These are phyloP conservation scores for Plebejus melissa DNA, from an alignment of 2,888 invertebrate genomes.

Conservation along the genomic window DNA sequence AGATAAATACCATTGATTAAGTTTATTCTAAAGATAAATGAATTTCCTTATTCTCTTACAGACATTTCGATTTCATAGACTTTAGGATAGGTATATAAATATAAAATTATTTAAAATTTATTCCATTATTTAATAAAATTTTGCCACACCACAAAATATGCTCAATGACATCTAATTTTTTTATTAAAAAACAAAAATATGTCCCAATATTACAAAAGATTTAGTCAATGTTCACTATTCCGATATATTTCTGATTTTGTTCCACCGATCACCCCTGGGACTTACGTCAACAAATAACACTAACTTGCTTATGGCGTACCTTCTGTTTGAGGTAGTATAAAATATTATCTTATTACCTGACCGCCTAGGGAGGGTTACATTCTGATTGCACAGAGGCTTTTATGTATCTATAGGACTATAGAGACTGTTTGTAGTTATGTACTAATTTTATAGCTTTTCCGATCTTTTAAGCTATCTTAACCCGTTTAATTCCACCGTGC, in stretches of 20 bases:
- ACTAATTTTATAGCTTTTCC: background rate
- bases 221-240: background rate
- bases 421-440: background rate
- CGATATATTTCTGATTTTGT: constrained; percentile 1
- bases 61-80: too few relatives aligned
- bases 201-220: background rate
- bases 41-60: too few relatives aligned
- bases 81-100: too few relatives aligned
- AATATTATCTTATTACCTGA: constrained; percentile 16
- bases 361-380: constrained; percentile 9
- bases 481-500: background rate
- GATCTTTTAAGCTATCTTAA: background rate
- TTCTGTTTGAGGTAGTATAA: constrained; percentile 8
- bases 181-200: background rate
- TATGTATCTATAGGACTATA: background rate
- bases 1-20: background rate
- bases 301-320: constrained; percentile 7
- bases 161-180: background rate
- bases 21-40: background rate
- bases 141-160: background rate
- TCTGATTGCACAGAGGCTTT: constrained; percentile 1
- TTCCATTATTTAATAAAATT: too few relatives aligned
- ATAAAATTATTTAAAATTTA: too few relatives aligned
- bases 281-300: constrained; percentile 10
- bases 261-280: constrained; percentile 4